Conservation (phyloP, 1,140 invertebrate genomes). For the Drosophila nannoptera region DNA sequence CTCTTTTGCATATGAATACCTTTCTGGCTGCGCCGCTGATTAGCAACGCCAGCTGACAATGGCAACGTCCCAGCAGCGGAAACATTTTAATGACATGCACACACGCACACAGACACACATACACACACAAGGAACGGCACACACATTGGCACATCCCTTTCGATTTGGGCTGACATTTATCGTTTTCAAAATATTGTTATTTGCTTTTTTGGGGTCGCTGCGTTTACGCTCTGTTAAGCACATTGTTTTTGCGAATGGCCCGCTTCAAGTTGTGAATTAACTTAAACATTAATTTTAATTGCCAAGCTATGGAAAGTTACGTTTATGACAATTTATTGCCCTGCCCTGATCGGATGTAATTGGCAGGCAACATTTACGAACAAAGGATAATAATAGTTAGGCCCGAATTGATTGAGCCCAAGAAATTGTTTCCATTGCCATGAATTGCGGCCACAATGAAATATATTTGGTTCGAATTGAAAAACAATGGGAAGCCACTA, state of each 20-base stretch:
- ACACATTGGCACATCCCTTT: constrained; percentile 25
- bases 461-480: too few relatives aligned
- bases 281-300: constrained; percentile 63
- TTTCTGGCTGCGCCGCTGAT: constrained; percentile 64
- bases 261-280: constrained; percentile 60
- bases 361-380: constrained; percentile 10
- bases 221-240: constrained; percentile 53
- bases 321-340: constrained; percentile 47
- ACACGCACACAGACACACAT: not conserved
- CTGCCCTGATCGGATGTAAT: constrained; percentile 9
- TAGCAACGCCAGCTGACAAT: constrained; percentile 71
- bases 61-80: constrained; percentile 50
- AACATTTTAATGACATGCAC: constrained; percentile 70
- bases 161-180: constrained; percentile 59
- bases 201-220: constrained; percentile 38
- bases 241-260: constrained; percentile 50
- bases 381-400: not conserved
- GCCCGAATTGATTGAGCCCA: too few relatives aligned
- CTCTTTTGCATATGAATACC: constrained; percentile 75
- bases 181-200: constrained; percentile 71
- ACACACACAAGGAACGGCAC: not conserved
- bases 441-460: too few relatives aligned
- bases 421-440: too few relatives aligned
- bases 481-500: not conserved
- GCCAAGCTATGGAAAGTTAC: constrained; percentile 56